phyloP scores from a whole-genome alignment of 2,113 vertebrate species.

The Gasterosteus aculeatus region DNA sequence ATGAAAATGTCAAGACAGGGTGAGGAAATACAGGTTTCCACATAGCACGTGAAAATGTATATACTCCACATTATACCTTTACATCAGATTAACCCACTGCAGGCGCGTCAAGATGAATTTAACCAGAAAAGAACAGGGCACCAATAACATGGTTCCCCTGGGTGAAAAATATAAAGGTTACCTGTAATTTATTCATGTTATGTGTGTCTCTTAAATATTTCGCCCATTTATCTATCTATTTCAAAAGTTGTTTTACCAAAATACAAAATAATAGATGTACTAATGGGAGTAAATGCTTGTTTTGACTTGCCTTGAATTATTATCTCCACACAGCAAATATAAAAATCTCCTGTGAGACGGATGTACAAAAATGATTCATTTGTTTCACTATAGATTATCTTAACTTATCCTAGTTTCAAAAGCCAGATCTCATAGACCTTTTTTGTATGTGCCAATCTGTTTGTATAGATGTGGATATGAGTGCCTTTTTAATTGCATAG shows the following conservation, averaged over 20 bases:
- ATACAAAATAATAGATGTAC: constrained; percentile 66
- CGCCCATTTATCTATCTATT: not conserved
- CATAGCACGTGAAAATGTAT: not conserved
- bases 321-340: constrained; percentile 15
- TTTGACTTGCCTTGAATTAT: constrained; percentile 3
- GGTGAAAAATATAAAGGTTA: not conserved
- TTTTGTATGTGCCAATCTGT: not conserved
- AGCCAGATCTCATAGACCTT: not conserved
- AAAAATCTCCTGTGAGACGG: constrained; percentile 13
- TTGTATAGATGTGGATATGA: not conserved
- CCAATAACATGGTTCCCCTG: not conserved
- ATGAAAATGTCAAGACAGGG: not conserved
- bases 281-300: constrained; percentile 22
- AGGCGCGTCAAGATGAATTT: not conserved
- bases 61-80: not conserved
- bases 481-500: not conserved
- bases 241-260: constrained; percentile 30
- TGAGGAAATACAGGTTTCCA: too few species aligned
- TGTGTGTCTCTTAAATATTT: not conserved
- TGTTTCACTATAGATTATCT: constrained; percentile 1
- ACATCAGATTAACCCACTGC: not conserved
- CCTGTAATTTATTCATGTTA: not conserved
- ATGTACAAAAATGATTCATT: not conserved
- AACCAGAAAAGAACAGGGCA: not conserved
- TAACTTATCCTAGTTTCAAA: constrained; percentile 16